Evolutionary conservation across 2,797 vertebrate genomes (phyloP), one percentile per base, ranked within the genome.

Genomic region (Brachyrhaphis roseni): DNA sequence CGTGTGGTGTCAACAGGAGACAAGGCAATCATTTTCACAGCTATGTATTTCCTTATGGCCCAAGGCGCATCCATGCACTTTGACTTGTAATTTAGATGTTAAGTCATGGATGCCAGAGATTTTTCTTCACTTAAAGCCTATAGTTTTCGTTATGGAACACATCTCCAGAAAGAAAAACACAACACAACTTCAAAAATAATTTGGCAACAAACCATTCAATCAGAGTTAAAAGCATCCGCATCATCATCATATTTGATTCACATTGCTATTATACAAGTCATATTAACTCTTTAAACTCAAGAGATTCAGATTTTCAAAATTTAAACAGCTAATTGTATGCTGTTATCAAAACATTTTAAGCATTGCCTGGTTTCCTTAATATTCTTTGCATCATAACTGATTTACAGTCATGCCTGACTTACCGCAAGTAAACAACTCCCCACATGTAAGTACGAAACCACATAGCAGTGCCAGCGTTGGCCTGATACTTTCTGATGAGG

Each of bases 381-480:
- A 20, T 66, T 66, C 3, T 66, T 39, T 66, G 36, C 12, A 66
- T 39, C 7, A 41, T 39, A 39, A 39, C 3, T 39, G 3, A 5
- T 5, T 23, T 39, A 8, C 59, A 34, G 59, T 34, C 31, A 64
- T 64, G 41, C 12, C 73, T 28, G 23, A 89, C 95, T 96, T 93
- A 99, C 98, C 98, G 98, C 92, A 99, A 90, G 89, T 99, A 99
- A 90, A 99, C 97, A 36, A 99, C 98, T 8, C 98, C 98, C 98
- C 98, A 99, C 98, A 99, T 99, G 93, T 99, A 99, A 45, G 98
- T 99, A 74, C 98, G 97, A 92, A 99, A 99, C 98, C 98, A 99
- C 97, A 97, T 98, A 91, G 98, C 98, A 0, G 98, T 99, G 90
- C 98, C 98, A 0, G 98, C 97, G 72, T 99, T 99, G 77, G 98